Percentiles rank a stretch among this genome's conserved stretches.
These are phyloP conservation scores for Sebastiscus tertius DNA, from an alignment of 2,797 vertebrate species.

Conservation along the genomic window DNA sequence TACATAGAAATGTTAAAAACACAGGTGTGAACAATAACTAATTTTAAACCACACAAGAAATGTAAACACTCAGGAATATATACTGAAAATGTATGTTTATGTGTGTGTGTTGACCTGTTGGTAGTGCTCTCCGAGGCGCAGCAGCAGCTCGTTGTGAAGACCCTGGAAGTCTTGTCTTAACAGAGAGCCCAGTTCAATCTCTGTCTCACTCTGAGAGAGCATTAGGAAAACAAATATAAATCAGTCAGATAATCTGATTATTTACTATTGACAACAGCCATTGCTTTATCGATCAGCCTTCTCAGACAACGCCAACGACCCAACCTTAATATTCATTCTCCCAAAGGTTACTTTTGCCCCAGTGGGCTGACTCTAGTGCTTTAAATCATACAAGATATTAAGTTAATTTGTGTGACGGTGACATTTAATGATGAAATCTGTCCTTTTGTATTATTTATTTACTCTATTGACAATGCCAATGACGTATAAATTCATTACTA, in stretches of 20 bases:
- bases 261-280: not conserved
- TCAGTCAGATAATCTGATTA: not conserved
- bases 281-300: not conserved
- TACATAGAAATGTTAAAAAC: conserved; percentile 20
- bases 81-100: not conserved
- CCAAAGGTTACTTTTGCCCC: not conserved
- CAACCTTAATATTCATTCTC: not conserved
- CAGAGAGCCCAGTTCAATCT: conserved; percentile 95
- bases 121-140: conserved; percentile 96
- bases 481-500: not conserved
- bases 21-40: rapidly evolving
- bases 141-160: conserved; percentile 94
- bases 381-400: not conserved
- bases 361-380: not conserved
- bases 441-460: not conserved
- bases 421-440: not conserved
- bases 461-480: not conserved
- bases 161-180: conserved; percentile 98
- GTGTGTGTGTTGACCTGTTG: conserved; percentile 84
- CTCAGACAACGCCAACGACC: not conserved
- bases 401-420: not conserved
- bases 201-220: conserved; percentile 91
- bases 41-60: not conserved
- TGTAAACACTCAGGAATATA: not conserved
- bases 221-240: not conserved